Evolutionary conservation across 2,797 vertebrate species (phyloP).

Genomic region (Alectoris magna): DNA sequence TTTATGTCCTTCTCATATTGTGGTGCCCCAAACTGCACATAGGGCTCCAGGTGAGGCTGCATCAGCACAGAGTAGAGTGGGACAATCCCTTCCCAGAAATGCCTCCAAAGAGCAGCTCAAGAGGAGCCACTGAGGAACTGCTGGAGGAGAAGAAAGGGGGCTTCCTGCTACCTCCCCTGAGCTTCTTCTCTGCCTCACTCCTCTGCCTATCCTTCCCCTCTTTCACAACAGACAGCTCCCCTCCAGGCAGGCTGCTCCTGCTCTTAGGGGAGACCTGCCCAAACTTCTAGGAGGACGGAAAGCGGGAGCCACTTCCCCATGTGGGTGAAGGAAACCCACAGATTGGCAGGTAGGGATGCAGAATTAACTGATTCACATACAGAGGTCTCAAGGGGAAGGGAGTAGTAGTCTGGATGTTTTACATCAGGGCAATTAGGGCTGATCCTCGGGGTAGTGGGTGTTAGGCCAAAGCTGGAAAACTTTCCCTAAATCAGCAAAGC

Average conservation of each 20-base stretch:
- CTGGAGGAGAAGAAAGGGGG: background rate
- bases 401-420: conserved; percentile 47
- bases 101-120: background rate
- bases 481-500: conserved; percentile 45
- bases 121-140: background rate
- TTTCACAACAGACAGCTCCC: background rate
- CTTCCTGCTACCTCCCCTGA: background rate
- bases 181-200: background rate
- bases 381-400: conserved; percentile 44
- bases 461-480: conserved; percentile 54
- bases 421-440: conserved; percentile 51
- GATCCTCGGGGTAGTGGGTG: conserved; percentile 34
- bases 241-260: background rate
- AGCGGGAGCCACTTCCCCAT: background rate
- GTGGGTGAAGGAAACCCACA: background rate
- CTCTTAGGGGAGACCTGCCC: background rate
- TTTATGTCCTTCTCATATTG: background rate
- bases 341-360: background rate
- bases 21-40: background rate
- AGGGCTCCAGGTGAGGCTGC: background rate
- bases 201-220: background rate
- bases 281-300: background rate
- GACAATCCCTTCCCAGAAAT: background rate
- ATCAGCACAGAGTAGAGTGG: background rate
- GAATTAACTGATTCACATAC: conserved; percentile 15